Percentiles rank a stretch among this genome's conserved stretches.
phyloP scores from a whole-genome alignment of 2,888 invertebrate genomes.

The Balanococcus diminutus region DNA sequence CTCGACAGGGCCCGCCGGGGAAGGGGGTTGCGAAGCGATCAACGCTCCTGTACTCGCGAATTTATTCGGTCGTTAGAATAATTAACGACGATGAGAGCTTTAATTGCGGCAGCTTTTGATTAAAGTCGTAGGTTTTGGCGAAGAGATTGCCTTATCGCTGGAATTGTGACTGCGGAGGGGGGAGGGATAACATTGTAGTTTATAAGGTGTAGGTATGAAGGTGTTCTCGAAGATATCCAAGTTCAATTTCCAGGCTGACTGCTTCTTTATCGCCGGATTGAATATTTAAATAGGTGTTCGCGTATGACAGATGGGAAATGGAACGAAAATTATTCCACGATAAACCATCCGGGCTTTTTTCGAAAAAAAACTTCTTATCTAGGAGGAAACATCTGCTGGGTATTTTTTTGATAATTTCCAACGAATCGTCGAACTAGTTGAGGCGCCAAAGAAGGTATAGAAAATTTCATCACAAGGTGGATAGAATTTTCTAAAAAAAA shows the following conservation, averaged over 20 bases:
- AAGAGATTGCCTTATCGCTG: not conserved
- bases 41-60: not conserved
- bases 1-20: not conserved
- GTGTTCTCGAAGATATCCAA: not conserved
- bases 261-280: constrained; percentile 29
- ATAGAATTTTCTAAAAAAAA: not conserved
- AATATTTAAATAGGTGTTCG: constrained; percentile 24
- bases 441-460: not conserved
- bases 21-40: not conserved
- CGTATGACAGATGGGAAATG: constrained; percentile 20
- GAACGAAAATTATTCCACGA: constrained; percentile 16
- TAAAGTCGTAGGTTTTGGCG: not conserved
- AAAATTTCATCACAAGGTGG: not conserved
- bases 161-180: not conserved
- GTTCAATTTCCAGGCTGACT: not conserved
- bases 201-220: not conserved
- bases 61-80: not conserved
- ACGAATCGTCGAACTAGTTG: not conserved
- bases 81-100: not conserved
- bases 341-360: constrained; percentile 16
- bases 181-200: not conserved
- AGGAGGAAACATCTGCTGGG: not conserved
- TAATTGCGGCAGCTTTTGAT: not conserved
- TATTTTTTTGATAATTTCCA: not conserved
- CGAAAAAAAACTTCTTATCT: constrained; percentile 1